Evolutionary conservation across 2,888 invertebrate species (phyloP).

Genomic region (Lymantria dispar): DNA sequence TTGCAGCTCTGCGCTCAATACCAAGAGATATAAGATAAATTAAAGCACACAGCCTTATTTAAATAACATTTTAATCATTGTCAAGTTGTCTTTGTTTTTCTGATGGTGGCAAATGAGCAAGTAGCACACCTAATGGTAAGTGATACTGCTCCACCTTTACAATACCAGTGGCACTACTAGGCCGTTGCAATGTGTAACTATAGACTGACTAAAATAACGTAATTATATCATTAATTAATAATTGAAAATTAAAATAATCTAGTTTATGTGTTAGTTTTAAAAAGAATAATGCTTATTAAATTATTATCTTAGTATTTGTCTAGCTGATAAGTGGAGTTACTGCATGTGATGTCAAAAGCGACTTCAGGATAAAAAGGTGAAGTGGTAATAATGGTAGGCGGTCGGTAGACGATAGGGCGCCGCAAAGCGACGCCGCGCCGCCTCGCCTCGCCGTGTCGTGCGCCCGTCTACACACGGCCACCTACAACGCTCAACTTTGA

Average conservation of each 20-base stretch:
- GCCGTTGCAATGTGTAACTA: too few species aligned
- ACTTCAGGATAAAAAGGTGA: constrained; percentile 35
- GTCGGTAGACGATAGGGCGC: constrained; percentile 77
- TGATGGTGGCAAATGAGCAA: too few species aligned
- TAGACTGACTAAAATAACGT: too few species aligned
- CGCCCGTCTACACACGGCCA: constrained; percentile 26
- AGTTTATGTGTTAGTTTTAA: constrained; percentile 15
- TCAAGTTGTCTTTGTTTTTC: too few species aligned
- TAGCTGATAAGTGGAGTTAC: constrained; percentile 25
- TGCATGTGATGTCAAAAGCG: constrained; percentile 23
- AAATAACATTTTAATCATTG: too few species aligned
- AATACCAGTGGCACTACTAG: too few species aligned
- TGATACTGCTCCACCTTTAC: too few species aligned
- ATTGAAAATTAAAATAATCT: constrained; percentile 17
- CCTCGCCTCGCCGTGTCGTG: constrained; percentile 54
- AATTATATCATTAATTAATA: too few species aligned
- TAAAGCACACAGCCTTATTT: too few species aligned
- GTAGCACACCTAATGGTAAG: too few species aligned
- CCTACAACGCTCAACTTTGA: constrained; percentile 23
- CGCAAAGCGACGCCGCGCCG: constrained; percentile 64
- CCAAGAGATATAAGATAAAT: too few species aligned
- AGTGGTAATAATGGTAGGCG: constrained; percentile 60
- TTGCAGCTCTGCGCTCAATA: too few species aligned
- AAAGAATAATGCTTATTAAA: constrained; percentile 13
- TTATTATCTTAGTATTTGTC: constrained; percentile 17